Evolutionary conservation across 2,888 invertebrate genomes (phyloP), one percentile per base, ranked within the genome.

Genomic region (Eumacrocentrus americanus): DNA sequence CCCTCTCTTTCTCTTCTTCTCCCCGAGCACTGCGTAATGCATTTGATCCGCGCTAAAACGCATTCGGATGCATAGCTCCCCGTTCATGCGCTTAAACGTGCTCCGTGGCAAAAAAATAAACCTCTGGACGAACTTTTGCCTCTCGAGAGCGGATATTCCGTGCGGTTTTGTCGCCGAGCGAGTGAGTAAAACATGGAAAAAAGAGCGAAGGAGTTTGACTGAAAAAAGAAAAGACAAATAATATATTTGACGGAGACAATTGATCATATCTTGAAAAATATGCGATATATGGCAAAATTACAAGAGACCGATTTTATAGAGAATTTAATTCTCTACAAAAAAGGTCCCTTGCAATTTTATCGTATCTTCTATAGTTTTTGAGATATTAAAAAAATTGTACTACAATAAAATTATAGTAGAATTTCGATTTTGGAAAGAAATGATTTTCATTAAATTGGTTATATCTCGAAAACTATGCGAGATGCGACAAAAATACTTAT

Each of bases 41-140:
- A 80, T 75, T 78, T 78, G 77, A 78, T 77, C 76, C 75, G 70
- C 70, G 77, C 74, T 78, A 77, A 78, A 80, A 77, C 76, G 75
- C 75, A 77, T 77, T 76, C 71, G 71, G 72, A 73, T 75, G 73
- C 72, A 70, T 54, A 65, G 69, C 62, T 62, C 58, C 62, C 29
- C 52, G 64, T 67, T 69, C 69, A 71, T 71, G 67, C 66, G 72
- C 71, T 74, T 74, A 70, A 58, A 58, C 37, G 38, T 58, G 52
- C 46, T 51, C 58, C 48, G 62, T 48, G 60, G 53, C 54, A 38
- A 66, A 64, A 67, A 70, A 71, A 52, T 62, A 67, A 57, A 68
- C 66, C 61, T 63, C 64, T 62, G 14, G 48, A 14, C 42, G 40
- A 37, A 11, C 65, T 63, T 58, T 58, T 9, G 57, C 58, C 52